Percentiles rank a stretch among this genome's conserved stretches.
These are phyloP conservation scores for Prunella strophiata DNA, from an alignment of 2,797 vertebrate genomes.

Conservation along the genomic window DNA sequence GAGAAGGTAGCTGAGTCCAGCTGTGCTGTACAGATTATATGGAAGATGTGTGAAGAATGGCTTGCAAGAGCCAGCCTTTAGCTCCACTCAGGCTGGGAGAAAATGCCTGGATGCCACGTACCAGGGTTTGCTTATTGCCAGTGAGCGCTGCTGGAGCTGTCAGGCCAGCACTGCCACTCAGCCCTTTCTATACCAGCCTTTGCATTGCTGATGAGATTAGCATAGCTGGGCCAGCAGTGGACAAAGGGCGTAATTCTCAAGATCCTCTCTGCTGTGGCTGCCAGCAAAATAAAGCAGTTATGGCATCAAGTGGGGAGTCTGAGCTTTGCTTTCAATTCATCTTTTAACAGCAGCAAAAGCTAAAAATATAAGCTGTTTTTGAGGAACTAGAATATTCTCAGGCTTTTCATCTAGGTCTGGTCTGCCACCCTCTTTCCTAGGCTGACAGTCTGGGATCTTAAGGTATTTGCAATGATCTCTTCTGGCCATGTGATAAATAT, in stretches of 20 bases:
- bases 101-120: not conserved
- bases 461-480: not conserved
- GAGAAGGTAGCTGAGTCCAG: not conserved
- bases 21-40: not conserved
- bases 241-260: not conserved
- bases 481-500: not conserved
- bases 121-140: not conserved
- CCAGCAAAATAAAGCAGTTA: not conserved
- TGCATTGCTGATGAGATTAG: slow-evolving; percentile 36
- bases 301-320: not conserved
- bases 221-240: slow-evolving; percentile 1
- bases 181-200: not conserved
- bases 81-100: not conserved
- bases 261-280: not conserved
- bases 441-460: not conserved
- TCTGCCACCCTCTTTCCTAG: not conserved
- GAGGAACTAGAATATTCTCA: not conserved
- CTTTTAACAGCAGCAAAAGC: not conserved
- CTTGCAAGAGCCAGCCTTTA: not conserved
- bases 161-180: not conserved
- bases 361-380: not conserved
- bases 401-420: not conserved
- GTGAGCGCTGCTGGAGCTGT: not conserved
- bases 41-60: not conserved
- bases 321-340: not conserved